Conservation (phyloP, 2,888 invertebrate species). For the Gortyna flavago region DNA sequence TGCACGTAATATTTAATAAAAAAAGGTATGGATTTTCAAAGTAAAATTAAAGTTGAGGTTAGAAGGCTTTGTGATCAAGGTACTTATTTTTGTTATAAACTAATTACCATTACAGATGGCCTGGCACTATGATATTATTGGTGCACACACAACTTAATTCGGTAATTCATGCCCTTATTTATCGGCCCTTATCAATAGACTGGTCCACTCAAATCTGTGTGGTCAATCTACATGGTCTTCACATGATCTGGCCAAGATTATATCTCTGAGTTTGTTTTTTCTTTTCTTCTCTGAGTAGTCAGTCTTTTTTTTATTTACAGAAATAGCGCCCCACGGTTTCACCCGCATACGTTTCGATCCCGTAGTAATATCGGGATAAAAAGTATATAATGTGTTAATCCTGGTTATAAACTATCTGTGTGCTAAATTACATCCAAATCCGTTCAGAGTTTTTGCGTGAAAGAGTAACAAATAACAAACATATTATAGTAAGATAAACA, state of each 20-base stretch:
- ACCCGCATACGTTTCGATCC: too few species aligned
- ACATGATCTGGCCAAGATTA: not conserved
- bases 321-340: too few species aligned
- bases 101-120: not conserved
- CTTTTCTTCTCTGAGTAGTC: not conserved
- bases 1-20: slow-evolving; percentile 54
- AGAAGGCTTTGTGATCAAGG: not conserved
- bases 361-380: too few species aligned
- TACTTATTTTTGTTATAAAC: not conserved
- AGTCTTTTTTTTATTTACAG: too few species aligned
- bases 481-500: not conserved
- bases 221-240: not conserved
- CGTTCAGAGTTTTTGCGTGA: too few species aligned
- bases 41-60: too few species aligned
- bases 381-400: too few species aligned
- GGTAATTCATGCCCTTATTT: not conserved
- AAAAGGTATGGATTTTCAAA: not conserved
- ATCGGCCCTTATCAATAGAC: slow-evolving; percentile 1
- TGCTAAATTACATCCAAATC: too few species aligned
- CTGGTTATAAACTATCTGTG: too few species aligned
- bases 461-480: too few species aligned
- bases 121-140: not conserved
- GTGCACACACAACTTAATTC: not conserved
- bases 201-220: not conserved
- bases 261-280: not conserved